Conservation (phyloP, 1,140 invertebrate genomes). For the Drosophila takahashii region DNA sequence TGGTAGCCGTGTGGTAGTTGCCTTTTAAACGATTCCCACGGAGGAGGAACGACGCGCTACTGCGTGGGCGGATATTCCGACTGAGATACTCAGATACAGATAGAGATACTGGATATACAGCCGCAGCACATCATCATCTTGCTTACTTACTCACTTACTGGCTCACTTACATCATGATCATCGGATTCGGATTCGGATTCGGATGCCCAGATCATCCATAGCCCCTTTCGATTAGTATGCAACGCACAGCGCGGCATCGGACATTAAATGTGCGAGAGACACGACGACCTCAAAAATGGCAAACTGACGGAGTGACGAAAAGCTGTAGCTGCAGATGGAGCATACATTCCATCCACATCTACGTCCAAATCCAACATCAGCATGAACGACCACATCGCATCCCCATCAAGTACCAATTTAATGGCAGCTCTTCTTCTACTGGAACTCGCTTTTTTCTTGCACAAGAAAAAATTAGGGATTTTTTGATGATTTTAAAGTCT, state of each 20-base stretch:
- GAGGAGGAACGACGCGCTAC: constrained; percentile 42
- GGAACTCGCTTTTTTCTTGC: background rate
- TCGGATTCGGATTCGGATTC: constrained; percentile 12
- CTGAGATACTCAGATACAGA: constrained; percentile 5
- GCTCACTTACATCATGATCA: constrained; percentile 33
- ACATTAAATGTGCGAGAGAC: constrained; percentile 76
- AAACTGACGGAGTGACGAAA: constrained; percentile 1
- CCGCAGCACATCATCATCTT: constrained; percentile 10
- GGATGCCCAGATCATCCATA: constrained; percentile 64
- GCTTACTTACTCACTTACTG: constrained; percentile 23
- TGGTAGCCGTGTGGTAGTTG: constrained; percentile 43
- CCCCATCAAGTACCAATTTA: constrained; percentile 70
- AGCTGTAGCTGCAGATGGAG: constrained; percentile 34
- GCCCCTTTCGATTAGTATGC: constrained; percentile 63
- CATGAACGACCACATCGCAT: constrained; percentile 58
- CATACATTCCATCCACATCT: constrained; percentile 16
- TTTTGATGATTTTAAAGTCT: background rate
- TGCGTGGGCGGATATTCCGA: constrained; percentile 39
- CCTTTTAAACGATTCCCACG: constrained; percentile 65
- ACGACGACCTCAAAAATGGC: constrained; percentile 62
- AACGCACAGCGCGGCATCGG: constrained; percentile 36
- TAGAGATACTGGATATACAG: constrained; percentile 14
- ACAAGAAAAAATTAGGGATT: constrained; percentile 5
- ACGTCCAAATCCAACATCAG: constrained; percentile 13
- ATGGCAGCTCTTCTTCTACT: constrained; percentile 52